A percentile compares a stretch with the other conserved stretches of the same genome.
These are phyloP conservation scores for Eupithecia subumbrata DNA, from an alignment of 2,888 invertebrate species.

Conservation along the genomic window DNA sequence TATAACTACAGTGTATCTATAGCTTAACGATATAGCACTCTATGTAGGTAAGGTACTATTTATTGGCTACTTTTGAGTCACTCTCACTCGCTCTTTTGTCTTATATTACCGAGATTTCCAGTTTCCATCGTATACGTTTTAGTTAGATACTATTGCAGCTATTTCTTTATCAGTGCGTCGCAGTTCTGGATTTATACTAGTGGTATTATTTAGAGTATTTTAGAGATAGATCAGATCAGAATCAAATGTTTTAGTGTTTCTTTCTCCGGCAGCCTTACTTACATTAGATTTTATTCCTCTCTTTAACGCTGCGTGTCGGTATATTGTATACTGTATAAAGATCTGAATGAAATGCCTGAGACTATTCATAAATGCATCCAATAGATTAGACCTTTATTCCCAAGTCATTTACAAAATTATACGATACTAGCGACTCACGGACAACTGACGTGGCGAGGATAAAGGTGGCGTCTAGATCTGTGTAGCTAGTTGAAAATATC, in stretches of 20 bases:
- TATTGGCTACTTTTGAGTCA: not conserved
- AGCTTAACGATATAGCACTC: not conserved
- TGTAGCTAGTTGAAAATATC: too few relatives aligned
- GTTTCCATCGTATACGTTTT: not conserved
- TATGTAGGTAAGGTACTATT: not conserved
- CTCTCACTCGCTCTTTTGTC: constrained; percentile 1
- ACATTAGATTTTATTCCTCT: not conserved
- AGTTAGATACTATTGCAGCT: not conserved
- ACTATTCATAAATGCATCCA: not conserved
- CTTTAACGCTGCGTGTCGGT: not conserved
- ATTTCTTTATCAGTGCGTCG: not conserved
- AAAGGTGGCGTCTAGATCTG: too few relatives aligned
- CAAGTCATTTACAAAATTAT: not conserved
- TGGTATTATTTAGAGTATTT: not conserved
- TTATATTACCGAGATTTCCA: not conserved
- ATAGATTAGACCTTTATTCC: not conserved
- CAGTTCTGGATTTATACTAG: not conserved
- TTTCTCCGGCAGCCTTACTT: not conserved
- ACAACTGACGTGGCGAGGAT: too few relatives aligned
- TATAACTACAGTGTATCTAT: constrained; percentile 8
- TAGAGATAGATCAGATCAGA: not conserved
- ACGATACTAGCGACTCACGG: too few relatives aligned
- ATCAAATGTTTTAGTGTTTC: not conserved
- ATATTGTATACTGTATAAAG: not conserved
- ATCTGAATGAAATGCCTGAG: constrained; percentile 3